Percentiles rank a stretch among this genome's conserved stretches.
Evolutionary conservation across 2,113 vertebrate genomes (phyloP).

Genomic region (Nestor notabilis): DNA sequence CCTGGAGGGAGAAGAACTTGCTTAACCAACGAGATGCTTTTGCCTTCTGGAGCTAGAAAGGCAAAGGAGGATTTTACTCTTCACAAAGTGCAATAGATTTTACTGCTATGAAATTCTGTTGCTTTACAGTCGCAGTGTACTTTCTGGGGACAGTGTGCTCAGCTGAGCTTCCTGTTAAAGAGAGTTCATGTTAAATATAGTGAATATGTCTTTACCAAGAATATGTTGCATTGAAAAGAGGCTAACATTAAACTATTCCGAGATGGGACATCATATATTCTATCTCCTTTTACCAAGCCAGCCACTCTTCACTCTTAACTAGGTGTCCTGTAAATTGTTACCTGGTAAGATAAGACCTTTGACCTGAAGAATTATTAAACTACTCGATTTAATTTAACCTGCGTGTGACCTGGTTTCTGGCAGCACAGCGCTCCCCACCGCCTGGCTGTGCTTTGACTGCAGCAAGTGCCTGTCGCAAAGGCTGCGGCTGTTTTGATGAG

Average conservation of each 20-base stretch:
- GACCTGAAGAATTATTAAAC: constrained; percentile 75
- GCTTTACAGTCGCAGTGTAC: constrained; percentile 78
- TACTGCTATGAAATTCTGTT: constrained; percentile 85
- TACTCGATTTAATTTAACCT: constrained; percentile 71
- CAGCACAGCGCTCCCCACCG: constrained; percentile 6
- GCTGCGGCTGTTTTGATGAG: not conserved
- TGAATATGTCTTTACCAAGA: constrained; percentile 83
- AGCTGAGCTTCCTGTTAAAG: constrained; percentile 73
- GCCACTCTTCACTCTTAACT: constrained; percentile 70
- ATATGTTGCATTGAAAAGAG: constrained; percentile 74
- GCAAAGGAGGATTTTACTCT: constrained; percentile 78
- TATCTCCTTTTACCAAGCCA: constrained; percentile 74
- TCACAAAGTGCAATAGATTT: constrained; percentile 89
- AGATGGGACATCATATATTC: constrained; percentile 75
- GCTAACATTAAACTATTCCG: constrained; percentile 75
- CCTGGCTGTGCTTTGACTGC: constrained; percentile 36
- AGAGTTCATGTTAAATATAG: constrained; percentile 74
- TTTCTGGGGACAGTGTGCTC: constrained; percentile 75
- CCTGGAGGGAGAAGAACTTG: constrained; percentile 68
- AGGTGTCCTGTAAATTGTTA: constrained; percentile 73
- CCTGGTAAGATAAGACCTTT: constrained; percentile 72
- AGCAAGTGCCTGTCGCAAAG: not conserved
- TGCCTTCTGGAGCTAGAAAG: constrained; percentile 72
- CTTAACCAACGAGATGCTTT: constrained; percentile 65
- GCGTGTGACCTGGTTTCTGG: constrained; percentile 72